phyloP scores from a whole-genome alignment of 1,140 invertebrate genomes.

The Zophobas atratus region DNA sequence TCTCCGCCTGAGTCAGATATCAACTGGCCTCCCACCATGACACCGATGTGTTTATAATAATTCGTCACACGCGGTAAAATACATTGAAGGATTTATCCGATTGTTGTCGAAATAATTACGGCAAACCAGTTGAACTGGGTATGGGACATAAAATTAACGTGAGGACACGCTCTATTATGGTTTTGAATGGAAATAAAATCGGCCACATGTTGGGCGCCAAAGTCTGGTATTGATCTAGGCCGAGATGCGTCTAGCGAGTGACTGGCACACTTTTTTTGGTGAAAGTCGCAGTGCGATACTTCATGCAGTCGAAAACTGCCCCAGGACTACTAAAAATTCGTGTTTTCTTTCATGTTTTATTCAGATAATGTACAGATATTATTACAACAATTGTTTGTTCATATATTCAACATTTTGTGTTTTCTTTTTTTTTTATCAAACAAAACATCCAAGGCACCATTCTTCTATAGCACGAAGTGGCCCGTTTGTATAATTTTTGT shows the following conservation, averaged over 20 bases:
- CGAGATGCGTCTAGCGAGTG: neutral
- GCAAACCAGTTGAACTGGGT: too few species aligned
- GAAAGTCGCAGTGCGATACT: slow-evolving; percentile 36
- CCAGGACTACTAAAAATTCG: neutral
- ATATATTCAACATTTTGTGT: slow-evolving; percentile 61
- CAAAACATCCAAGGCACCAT: slow-evolving; percentile 66
- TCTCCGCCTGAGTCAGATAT: slow-evolving; percentile 17
- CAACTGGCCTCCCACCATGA: slow-evolving; percentile 10
- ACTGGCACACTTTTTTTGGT: neutral
- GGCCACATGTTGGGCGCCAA: slow-evolving; percentile 23
- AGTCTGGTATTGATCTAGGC: neutral
- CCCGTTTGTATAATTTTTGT: slow-evolving; percentile 49
- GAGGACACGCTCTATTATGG: neutral
- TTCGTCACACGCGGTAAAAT: too few species aligned
- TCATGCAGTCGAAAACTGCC: neutral
- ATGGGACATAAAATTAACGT: too few species aligned
- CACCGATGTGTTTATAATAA: neutral
- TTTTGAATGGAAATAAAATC: neutral
- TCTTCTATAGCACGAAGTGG: slow-evolving; percentile 57
- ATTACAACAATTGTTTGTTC: slow-evolving; percentile 65
- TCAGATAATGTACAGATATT: slow-evolving; percentile 64
- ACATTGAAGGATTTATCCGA: too few species aligned
- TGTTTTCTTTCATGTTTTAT: slow-evolving; percentile 54
- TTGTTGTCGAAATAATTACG: neutral
- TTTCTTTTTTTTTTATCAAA: slow-evolving; percentile 63